A percentile compares a stretch with the other conserved stretches of the same genome.
Conservation (phyloP, 2,113 vertebrate species). For the Tetrao urogallus region DNA sequence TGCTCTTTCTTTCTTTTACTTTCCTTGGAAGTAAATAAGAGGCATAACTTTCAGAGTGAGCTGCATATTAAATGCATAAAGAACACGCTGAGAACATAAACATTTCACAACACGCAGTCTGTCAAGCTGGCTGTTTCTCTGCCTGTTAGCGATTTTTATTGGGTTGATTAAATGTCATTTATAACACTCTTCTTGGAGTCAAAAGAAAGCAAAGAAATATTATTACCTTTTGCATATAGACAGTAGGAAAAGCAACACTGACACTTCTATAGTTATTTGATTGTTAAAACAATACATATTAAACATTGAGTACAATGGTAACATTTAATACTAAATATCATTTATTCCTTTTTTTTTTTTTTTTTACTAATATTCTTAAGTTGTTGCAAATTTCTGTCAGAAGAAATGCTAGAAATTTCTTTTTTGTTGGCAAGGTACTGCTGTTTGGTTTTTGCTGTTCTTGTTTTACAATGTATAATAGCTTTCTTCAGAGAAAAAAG, state of each 20-base stretch:
- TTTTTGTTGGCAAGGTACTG: background rate
- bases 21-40: background rate
- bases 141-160: background rate
- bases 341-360: background rate
- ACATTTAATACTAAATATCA: background rate
- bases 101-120: fast-evolving
- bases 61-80: background rate
- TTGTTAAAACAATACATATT: background rate
- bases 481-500: background rate
- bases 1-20: background rate
- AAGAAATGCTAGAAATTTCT: background rate
- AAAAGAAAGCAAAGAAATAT: background rate
- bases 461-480: background rate
- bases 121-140: background rate
- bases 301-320: background rate
- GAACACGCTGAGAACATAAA: background rate
- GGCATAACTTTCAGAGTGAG: background rate
- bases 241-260: background rate
- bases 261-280: background rate
- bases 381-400: background rate
- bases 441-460: background rate
- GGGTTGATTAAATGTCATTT: background rate
- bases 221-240: background rate
- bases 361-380: background rate
- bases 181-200: background rate